Evolutionary conservation across 2,113 vertebrate species (phyloP), one percentile per base, ranked within the genome.

Genomic region (Clupea harengus): DNA sequence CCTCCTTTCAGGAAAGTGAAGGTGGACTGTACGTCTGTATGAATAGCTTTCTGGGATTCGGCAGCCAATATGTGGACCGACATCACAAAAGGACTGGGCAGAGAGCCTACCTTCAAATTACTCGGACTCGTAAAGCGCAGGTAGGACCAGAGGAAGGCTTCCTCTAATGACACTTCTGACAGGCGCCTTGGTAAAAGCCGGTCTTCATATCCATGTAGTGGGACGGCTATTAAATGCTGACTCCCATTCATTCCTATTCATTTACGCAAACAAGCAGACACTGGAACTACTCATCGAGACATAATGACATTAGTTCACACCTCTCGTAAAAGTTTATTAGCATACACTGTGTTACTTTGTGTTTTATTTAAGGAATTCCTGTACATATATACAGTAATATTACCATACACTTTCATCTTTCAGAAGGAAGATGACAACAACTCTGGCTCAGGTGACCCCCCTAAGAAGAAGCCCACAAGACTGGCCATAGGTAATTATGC

Each of bases 21-120:
- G 97, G 98, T 0, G 98, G 98, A 49, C 93, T 99, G 85, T 99
- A 97, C 88, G 96, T 99, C 91, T 99, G 98, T 91, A 99, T 99
- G 98, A 99, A 98, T 93, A 98, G 96, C 46, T 99, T 99, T 93
- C 93, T 99, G 89, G 98, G 98, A 78, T 99, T 98, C 85, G 97
- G 98, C 54, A 96, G 97, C 86, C 96, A 97, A 46, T 97, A 96
- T 93, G 97, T 99, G 91, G 97, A 97, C 82, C 96, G 95, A 85
- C 96, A 99, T 90, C 96, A 96, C 90, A 95, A 94, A 88, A 96
- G 97, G 82, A 96, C 96, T 0, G 97, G 98, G 39, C 98, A 99
- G 92, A 95, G 96, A 45, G 98, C 97, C 85, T 99, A 97, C 89
- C 89, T 99, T 81, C 97, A 99, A 90, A 97, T 99, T 90, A 97